These are phyloP conservation scores for Lacanobia wlatinum DNA, from an alignment of 2,888 invertebrate genomes.

Conservation along the genomic window DNA sequence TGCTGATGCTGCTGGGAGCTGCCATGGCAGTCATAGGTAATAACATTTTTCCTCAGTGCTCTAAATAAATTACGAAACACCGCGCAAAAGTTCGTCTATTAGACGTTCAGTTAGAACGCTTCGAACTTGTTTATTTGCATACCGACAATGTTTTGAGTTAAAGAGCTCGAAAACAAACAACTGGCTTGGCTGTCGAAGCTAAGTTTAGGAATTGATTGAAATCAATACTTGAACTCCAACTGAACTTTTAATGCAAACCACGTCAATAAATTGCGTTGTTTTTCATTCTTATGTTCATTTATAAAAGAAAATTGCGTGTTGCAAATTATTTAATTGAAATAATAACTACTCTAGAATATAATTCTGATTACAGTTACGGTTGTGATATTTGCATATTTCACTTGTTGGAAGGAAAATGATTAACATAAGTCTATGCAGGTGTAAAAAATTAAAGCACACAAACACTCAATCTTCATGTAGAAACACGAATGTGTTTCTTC, in stretches of 20 bases:
- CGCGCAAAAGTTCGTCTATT: background rate
- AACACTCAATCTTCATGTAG: no score
- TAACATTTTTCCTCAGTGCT: background rate
- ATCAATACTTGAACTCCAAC: slow-evolving; percentile 36
- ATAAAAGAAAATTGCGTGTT: background rate
- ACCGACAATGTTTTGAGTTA: slow-evolving; percentile 4
- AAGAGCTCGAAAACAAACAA: slow-evolving; percentile 34
- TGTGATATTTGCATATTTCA: background rate
- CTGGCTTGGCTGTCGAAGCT: background rate
- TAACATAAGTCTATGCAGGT: background rate
- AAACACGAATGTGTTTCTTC: no score
- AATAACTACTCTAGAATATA: background rate
- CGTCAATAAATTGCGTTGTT: slow-evolving; percentile 10
- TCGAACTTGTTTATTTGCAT: slow-evolving; percentile 26
- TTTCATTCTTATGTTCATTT: background rate
- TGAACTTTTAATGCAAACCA: slow-evolving; percentile 35
- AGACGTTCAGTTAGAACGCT: background rate
- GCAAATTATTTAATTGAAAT: background rate
- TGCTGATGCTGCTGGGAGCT: slow-evolving; percentile 96
- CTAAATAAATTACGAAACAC: background rate
- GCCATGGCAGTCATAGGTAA: slow-evolving; percentile 98
- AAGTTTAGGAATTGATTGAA: slow-evolving; percentile 34
- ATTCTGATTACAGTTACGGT: background rate
- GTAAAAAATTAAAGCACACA: background rate
- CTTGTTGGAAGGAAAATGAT: background rate